Evolutionary conservation across 2,797 vertebrate species (phyloP), one percentile per base, ranked within the genome.

Genomic region (Lagodon rhomboides): DNA sequence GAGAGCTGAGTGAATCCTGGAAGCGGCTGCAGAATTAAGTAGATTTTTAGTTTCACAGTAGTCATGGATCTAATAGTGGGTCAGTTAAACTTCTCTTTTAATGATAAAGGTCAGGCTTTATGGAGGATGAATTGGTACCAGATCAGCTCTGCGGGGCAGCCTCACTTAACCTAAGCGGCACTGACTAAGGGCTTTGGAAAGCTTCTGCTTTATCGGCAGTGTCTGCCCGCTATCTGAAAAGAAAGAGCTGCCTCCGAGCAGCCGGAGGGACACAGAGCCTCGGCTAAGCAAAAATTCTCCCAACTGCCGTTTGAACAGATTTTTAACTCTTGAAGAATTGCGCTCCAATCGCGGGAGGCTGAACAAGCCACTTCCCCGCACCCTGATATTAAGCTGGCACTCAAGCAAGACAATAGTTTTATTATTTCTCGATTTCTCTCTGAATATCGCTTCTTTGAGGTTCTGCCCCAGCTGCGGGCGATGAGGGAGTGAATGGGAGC

Each of bases 381-480:
- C 75, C 76, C 76, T 72, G 59, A 87, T 88, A 90, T 89, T 85
- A 88, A 88, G 78, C 66, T 73, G 58, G 70, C 81, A 80, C 83
- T 91, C 83, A 62, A 69, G 84, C 82, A 83, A 87, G 87, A 91
- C 86, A 90, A 80, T 82, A 68, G 58, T 85, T 91, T 84, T 84
- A 84, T 90, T 87, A 85, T 90, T 90, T 84, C 79, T 73, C 79
- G 80, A 91, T 91, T 92, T 92, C 68, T 69, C 15, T 84, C 82
- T 84, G 73, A 90, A 84, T 87, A 61, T 73, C 44, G 56, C 79
- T 34, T 34, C 82, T 85, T 80, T 79, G 69, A 84, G 75, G 76
- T 85, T 88, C 76, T 74, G 82, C 82, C 90, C 75, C 79, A 86
- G 87, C 89, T 92, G 89, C 23, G 13, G 77, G 83, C 83, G 77